Base-by-base conservation (phyloP, 2,888 invertebrate genomes). In the Papilio elwesi region DNA sequence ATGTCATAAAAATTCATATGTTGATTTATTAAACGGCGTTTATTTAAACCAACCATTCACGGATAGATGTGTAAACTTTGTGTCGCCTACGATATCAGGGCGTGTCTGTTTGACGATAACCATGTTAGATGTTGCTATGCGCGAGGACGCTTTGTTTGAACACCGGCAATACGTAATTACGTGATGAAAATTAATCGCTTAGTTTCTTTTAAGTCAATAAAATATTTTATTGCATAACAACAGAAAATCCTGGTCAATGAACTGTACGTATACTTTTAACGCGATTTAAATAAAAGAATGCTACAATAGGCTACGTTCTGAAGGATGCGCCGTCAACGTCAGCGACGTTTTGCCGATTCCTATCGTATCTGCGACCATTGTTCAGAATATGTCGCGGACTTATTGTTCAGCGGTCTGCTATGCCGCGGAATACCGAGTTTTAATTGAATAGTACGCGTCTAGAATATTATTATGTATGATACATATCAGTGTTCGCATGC, bases 361-460 rank as follows among this genome's bases (percentile, higher is more conserved):
- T 90, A 90, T 91, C 92, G 87, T 90, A 87, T 85, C 86, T 85
- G 84, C 75, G 80, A 82, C 92, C 86, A 93, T 93, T 93, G 93
- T 93, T 93, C 93, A 88, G 87, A 91, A 93, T 93, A 93, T 86
- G 93, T 93, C 92, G 84, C 91, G 89, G 76, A 87, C 87, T 88
- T 90, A 92, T 93, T 93, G 91, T 92, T 89, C 83, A 78, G 78
- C 77, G 80, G 80, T 83, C 83, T 85, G 84, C 83, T 82, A 81
- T 83, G 83, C 83, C 83, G 83, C 85, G 86, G 89, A 85, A 87
- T 86, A 83, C 82, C 83, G 83, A 85, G 88, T 90, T 90, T 88
- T 88, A 91, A 91, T 89, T 85, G 84, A 87, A 84, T 82, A 84
- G 87, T 78, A 85, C 88, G 91, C 86, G 85, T 70, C 79, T 77